Evolutionary conservation across 2,797 vertebrate species (phyloP).

Genomic region (Nannoperca australis): DNA sequence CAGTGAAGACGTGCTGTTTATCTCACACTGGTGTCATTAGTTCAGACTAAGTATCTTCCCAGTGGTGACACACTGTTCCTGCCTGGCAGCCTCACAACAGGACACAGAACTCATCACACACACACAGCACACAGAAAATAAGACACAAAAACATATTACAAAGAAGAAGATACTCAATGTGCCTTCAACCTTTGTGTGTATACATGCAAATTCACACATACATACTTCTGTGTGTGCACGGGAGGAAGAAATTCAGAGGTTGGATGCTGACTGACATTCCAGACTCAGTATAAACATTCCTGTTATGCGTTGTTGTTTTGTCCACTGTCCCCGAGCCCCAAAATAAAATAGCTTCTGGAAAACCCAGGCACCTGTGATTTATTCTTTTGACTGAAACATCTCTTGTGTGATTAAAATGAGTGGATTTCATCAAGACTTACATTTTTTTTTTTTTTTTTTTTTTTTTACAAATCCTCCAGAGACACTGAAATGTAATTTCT

Average conservation of each 20-base stretch:
- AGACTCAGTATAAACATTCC: conserved; percentile 57
- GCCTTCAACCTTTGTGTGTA: conserved; percentile 8
- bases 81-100: conserved; percentile 61
- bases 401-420: conserved; percentile 28
- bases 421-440: conserved; percentile 17
- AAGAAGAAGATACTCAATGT: conserved; percentile 8
- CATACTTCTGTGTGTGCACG: not conserved
- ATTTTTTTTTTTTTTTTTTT: too few relatives aligned
- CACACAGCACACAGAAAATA: conserved; percentile 13
- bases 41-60: conserved; percentile 63
- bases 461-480: conserved; percentile 12
- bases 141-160: conserved; percentile 30
- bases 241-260: not conserved
- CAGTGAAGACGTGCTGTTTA: conserved; percentile 64
- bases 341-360: conserved; percentile 27
- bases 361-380: not conserved
- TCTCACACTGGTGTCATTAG: conserved; percentile 64
- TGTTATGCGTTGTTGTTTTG: conserved; percentile 45
- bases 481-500: conserved; percentile 38
- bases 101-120: conserved; percentile 42
- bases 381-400: conserved; percentile 4
- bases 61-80: conserved; percentile 61
- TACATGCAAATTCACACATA: not conserved
- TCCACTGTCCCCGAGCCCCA: conserved; percentile 35
- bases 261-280: conserved; percentile 51